Evolutionary conservation across 1,140 invertebrate species (phyloP), one percentile per base, ranked within the genome.

Genomic region (Belonocnema kinseyi): DNA sequence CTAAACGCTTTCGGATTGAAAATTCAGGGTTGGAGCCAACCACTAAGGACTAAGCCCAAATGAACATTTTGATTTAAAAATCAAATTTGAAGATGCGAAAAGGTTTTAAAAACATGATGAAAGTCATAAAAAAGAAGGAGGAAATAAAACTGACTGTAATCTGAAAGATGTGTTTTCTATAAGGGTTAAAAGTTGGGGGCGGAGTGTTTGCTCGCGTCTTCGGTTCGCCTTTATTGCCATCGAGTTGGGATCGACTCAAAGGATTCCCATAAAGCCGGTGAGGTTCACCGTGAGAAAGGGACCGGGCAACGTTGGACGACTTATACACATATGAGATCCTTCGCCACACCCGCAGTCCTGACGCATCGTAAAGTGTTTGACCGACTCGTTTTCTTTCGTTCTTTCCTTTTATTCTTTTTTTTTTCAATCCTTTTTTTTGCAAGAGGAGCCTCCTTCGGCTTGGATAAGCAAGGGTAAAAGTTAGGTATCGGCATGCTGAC

Each of bases 201-300:
- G 46, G n/a, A 17, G 58, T 72, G 73, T 78, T 71, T 40, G 70
- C 46, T 70, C 26, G 12, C 26, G 50, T 71, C 58, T 54, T 54
- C n/a, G n/a, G 50, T 72, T 61, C 40, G 66, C 72, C 53, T 78
- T 78, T 78, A 78, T 72, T 78, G 70, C 70, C 70, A 73, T 78
- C 53, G 54, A 21, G 19, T 19, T 46, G 40, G 40, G 40, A 17
- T 21, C 54, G n/a, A 21, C 54, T 17, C 54, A 53, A 76, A 73
- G 75, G 72, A 74, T 75, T 74, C 75, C 40, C 72, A 73, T 72
- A 74, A 76, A 79, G 73, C 58, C 75, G 75, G n/a, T 71, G 50
- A 77, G 74, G 78, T 80, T 72, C 78, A 80, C 75, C 79, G 79
- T 80, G 79, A 80, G 79, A 80, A 80, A 80, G 70, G 79, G 71